A percentile compares a stretch with the other conserved stretches of the same genome.
Evolutionary conservation across 2,888 invertebrate genomes (phyloP).

Genomic region (Thymelicus sylvestris): DNA sequence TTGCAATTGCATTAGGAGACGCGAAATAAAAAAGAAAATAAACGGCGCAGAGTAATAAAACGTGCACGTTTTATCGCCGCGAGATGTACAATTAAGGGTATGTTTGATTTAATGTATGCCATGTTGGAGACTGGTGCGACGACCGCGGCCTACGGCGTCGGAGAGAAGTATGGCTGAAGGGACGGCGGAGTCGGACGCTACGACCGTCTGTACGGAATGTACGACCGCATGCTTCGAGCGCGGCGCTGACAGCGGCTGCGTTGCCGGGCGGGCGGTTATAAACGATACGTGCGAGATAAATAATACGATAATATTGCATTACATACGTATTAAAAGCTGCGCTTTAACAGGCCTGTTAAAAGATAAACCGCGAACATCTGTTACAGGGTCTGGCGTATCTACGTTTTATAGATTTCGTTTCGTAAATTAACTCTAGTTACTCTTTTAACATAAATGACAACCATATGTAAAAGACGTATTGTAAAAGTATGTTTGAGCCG

Average conservation of each 20-base stretch:
- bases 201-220: slow-evolving; percentile 39
- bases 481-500: too few species aligned
- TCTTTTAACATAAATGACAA: neutral
- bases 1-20: slow-evolving; percentile 79
- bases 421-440: slow-evolving; percentile 11
- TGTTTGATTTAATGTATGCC: slow-evolving; percentile 65
- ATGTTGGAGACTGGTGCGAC: slow-evolving; percentile 46
- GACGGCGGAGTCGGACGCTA: slow-evolving; percentile 41
- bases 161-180: slow-evolving; percentile 55
- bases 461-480: too few species aligned
- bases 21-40: slow-evolving; percentile 77
- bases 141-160: slow-evolving; percentile 58
- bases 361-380: slow-evolving; percentile 71
- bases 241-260: slow-evolving; percentile 47
- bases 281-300: slow-evolving; percentile 66
- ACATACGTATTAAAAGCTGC: slow-evolving; percentile 72
- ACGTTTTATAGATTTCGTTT: slow-evolving; percentile 19
- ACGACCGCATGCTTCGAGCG: slow-evolving; percentile 51
- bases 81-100: slow-evolving; percentile 76
- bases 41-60: slow-evolving; percentile 73
- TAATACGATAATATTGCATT: slow-evolving; percentile 72
- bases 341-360: slow-evolving; percentile 64
- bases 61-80: slow-evolving; percentile 70
- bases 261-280: slow-evolving; percentile 66
- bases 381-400: slow-evolving; percentile 52